Conservation (phyloP, 2,797 vertebrate genomes). For the Sebastolobus altivelis region DNA sequence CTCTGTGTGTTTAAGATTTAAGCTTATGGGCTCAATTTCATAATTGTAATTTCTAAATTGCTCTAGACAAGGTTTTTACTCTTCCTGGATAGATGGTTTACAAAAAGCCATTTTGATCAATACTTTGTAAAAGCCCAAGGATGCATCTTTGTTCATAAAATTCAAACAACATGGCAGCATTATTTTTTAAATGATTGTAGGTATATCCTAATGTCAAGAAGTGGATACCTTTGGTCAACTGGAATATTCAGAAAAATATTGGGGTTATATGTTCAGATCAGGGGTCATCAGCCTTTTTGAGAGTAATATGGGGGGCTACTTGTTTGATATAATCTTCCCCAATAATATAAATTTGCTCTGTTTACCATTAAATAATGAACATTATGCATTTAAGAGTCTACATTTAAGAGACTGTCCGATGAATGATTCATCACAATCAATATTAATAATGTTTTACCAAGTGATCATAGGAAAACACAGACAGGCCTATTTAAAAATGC, state of each 20-base stretch:
- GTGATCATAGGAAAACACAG: background rate
- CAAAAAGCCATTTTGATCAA: conserved; percentile 2
- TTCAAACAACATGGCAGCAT: background rate
- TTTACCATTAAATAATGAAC: background rate
- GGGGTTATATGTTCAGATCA: background rate
- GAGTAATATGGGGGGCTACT: no score
- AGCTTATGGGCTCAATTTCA: conserved; percentile 3
- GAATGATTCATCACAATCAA: background rate
- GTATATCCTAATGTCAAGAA: background rate
- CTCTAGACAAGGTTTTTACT: background rate
- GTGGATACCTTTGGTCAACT: background rate
- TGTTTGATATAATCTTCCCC: no score
- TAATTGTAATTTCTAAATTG: conserved; percentile 2
- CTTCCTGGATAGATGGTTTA: background rate
- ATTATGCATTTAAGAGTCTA: background rate
- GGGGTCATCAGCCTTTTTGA: background rate
- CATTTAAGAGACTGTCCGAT: background rate
- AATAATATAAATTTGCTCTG: background rate
- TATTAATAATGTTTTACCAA: background rate
- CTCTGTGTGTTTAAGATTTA: conserved; percentile 15
- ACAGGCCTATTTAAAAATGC: background rate
- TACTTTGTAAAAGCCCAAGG: background rate
- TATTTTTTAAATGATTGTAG: background rate
- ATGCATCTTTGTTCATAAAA: background rate
- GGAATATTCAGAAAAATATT: background rate